phyloP scores from a whole-genome alignment of 2,113 vertebrate species.

The Paradisaea rubra region DNA sequence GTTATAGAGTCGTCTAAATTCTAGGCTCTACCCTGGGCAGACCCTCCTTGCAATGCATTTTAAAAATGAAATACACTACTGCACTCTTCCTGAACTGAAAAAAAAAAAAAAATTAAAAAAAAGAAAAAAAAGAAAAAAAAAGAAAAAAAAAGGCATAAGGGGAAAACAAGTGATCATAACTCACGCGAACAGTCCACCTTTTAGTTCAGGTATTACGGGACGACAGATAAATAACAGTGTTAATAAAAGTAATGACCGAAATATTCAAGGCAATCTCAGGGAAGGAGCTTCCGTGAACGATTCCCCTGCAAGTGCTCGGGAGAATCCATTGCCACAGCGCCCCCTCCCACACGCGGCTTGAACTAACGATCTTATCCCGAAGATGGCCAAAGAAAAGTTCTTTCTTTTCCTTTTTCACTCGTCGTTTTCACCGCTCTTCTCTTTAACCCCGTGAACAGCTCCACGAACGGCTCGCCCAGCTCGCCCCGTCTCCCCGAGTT shows the following conservation, averaged over 20 bases:
- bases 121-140: not conserved
- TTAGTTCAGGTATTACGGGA: not conserved
- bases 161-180: not conserved
- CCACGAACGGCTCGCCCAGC: not conserved
- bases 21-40: not conserved
- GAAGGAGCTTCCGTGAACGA: not conserved
- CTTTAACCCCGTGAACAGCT: not conserved
- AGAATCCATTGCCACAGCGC: conserved; percentile 72
- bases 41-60: not conserved
- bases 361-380: not conserved
- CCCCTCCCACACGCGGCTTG: conserved; percentile 59
- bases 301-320: not conserved
- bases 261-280: not conserved
- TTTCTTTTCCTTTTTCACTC: not conserved
- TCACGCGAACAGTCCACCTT: not conserved
- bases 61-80: not conserved
- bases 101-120: no score
- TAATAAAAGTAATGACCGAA: not conserved
- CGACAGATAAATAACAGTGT: not conserved
- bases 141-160: not conserved
- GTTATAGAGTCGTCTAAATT: not conserved
- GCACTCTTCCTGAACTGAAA: not conserved
- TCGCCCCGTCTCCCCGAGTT: not conserved
- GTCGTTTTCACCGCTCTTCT: not conserved
- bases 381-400: conserved; percentile 16